Conservation (phyloP, 2,888 invertebrate genomes). For the Leucophora obtusa region DNA sequence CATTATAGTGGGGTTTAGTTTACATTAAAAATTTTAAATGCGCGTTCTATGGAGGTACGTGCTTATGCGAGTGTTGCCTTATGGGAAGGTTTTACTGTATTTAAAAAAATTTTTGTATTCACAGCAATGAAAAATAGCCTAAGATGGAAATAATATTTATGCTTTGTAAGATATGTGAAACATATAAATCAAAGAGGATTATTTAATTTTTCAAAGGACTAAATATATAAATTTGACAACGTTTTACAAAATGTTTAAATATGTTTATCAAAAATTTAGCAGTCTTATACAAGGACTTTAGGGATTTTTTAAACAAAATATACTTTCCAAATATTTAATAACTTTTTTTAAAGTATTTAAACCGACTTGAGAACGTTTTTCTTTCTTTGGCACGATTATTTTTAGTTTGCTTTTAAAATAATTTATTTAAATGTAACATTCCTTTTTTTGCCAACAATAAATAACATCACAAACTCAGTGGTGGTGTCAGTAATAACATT, state of each 20-base stretch:
- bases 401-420: background rate
- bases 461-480: background rate
- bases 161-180: slow-evolving; percentile 1
- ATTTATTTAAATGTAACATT: background rate
- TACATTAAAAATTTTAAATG: too few species aligned
- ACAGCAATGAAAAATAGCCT: background rate
- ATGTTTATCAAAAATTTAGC: too few species aligned
- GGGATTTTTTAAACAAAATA: background rate
- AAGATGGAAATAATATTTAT: background rate
- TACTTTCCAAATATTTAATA: background rate
- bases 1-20: too few species aligned
- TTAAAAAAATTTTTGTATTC: background rate
- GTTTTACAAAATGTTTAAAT: background rate
- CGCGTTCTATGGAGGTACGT: background rate
- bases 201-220: background rate
- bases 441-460: background rate
- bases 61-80: too few species aligned
- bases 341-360: background rate
- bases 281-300: too few species aligned
- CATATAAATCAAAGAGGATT: background rate
- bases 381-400: background rate
- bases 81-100: too few species aligned
- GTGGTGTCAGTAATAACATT: too few species aligned
- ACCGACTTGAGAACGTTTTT: background rate
- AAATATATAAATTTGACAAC: background rate